Percentiles rank a stretch among this genome's conserved stretches.
phyloP scores from a whole-genome alignment of 2,888 invertebrate species.

The Heliconius sara region DNA sequence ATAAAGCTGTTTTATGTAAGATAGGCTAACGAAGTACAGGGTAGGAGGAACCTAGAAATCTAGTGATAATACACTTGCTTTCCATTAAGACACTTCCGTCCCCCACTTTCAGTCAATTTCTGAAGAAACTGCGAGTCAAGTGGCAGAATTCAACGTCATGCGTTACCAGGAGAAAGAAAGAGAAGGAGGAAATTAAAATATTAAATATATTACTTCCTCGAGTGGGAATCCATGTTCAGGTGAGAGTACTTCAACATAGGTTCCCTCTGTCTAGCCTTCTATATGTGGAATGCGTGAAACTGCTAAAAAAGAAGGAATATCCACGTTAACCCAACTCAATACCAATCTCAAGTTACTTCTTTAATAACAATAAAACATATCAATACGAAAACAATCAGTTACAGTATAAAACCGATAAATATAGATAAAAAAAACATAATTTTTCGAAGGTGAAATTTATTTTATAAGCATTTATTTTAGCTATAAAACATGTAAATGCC shows the following conservation, averaged over 20 bases:
- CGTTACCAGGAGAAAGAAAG: no score
- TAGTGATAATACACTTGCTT: background rate
- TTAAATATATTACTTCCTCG: no score
- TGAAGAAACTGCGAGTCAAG: no score
- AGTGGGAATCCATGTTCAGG: background rate
- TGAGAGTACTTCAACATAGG: background rate
- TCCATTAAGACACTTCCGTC: no score
- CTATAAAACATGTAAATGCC: constrained; percentile 47
- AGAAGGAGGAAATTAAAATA: no score
- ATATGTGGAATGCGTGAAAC: background rate
- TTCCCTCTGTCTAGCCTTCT: background rate
- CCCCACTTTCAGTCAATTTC: no score
- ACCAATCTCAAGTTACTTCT: constrained; percentile 58
- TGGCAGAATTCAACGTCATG: no score
- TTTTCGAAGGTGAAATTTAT: constrained; percentile 45
- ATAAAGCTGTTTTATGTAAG: no score
- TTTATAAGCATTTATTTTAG: constrained; percentile 46
- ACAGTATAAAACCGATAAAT: constrained; percentile 46
- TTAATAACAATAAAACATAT: constrained; percentile 75
- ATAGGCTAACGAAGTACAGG: constrained; percentile 25
- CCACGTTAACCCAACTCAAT: constrained; percentile 46
- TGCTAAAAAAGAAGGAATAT: constrained; percentile 30
- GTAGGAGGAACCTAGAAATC: background rate
- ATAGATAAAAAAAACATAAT: constrained; percentile 47
- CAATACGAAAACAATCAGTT: constrained; percentile 52